A percentile compares a stretch with the other conserved stretches of the same genome.
These are phyloP conservation scores for Apomyelois bistriatella DNA, from an alignment of 2,888 invertebrate genomes.

Conservation along the genomic window DNA sequence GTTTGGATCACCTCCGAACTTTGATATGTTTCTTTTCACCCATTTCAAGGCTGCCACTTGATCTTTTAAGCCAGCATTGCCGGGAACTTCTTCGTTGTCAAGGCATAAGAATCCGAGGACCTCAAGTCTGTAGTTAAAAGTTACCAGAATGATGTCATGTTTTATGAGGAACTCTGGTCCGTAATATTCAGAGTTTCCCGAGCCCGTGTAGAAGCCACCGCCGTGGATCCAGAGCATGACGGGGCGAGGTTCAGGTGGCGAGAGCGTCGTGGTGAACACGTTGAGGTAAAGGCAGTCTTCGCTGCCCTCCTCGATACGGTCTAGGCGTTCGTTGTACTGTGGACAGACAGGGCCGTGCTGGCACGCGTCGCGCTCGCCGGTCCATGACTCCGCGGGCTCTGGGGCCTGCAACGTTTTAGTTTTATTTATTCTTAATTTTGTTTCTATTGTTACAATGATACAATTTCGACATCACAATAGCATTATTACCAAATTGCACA, in stretches of 20 bases:
- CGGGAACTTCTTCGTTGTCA: constrained; percentile 66
- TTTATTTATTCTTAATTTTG: not conserved
- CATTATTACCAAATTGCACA: too few relatives aligned
- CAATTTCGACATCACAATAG: too few relatives aligned
- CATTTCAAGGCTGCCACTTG: constrained; percentile 72
- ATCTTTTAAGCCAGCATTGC: constrained; percentile 73
- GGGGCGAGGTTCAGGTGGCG: constrained; percentile 40
- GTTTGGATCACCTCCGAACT: constrained; percentile 63
- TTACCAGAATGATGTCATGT: constrained; percentile 64
- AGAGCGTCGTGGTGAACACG: constrained; percentile 75
- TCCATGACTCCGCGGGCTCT: constrained; percentile 59
- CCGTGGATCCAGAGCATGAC: constrained; percentile 77
- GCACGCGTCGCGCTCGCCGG: constrained; percentile 56
- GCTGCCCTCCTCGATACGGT: constrained; percentile 73
- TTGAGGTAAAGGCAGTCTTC: constrained; percentile 86
- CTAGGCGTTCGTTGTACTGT: constrained; percentile 68
- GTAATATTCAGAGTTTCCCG: constrained; percentile 69
- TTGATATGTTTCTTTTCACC: constrained; percentile 63
- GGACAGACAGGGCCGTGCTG: constrained; percentile 67
- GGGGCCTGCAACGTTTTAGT: constrained; percentile 49
- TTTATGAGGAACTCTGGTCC: constrained; percentile 72
- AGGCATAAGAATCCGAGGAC: constrained; percentile 70
- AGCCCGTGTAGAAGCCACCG: constrained; percentile 72
- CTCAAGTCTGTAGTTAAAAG: constrained; percentile 72
- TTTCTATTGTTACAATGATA: not conserved